Percentiles rank a stretch among this genome's conserved stretches.
These are phyloP conservation scores for Diloba caeruleocephala DNA, from an alignment of 2,888 invertebrate species.

Conservation along the genomic window DNA sequence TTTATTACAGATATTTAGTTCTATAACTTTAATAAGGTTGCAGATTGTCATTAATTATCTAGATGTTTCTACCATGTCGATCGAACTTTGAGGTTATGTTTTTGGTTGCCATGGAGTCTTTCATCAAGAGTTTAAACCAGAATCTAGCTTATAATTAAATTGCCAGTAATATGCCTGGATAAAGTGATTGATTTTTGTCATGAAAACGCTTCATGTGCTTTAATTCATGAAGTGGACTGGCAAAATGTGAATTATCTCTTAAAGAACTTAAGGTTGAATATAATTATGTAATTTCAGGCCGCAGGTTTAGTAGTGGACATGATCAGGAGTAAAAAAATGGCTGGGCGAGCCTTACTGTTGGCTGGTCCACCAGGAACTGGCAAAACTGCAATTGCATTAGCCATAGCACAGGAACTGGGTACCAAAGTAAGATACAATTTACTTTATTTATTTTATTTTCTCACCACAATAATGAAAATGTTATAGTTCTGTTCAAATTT, in stretches of 20 bases:
- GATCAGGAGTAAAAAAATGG: constrained; percentile 99
- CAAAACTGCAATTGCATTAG: constrained; percentile 99
- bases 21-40: neutral
- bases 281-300: constrained; percentile 90
- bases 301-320: constrained; percentile 99
- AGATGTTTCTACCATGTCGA: constrained; percentile 61
- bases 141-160: neutral
- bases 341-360: constrained; percentile 97
- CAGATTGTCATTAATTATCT: neutral
- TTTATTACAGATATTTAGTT: neutral
- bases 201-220: constrained; percentile 11
- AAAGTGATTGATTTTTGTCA: neutral
- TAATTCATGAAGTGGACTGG: too few relatives aligned
- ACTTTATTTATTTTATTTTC: too few relatives aligned
- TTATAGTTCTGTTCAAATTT: too few relatives aligned
- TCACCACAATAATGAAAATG: too few relatives aligned
- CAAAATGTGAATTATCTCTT: too few relatives aligned
- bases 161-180: neutral
- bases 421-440: constrained; percentile 90
- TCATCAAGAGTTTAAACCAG: constrained; percentile 16
- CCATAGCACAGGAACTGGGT: constrained; percentile 99
- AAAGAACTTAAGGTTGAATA: neutral
- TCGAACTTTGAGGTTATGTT: constrained; percentile 77
- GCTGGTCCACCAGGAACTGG: constrained; percentile 99
- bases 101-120: constrained; percentile 71